Base-by-base conservation (phyloP, 2,113 vertebrate species). In the Misgurnus anguillicaudatus region DNA sequence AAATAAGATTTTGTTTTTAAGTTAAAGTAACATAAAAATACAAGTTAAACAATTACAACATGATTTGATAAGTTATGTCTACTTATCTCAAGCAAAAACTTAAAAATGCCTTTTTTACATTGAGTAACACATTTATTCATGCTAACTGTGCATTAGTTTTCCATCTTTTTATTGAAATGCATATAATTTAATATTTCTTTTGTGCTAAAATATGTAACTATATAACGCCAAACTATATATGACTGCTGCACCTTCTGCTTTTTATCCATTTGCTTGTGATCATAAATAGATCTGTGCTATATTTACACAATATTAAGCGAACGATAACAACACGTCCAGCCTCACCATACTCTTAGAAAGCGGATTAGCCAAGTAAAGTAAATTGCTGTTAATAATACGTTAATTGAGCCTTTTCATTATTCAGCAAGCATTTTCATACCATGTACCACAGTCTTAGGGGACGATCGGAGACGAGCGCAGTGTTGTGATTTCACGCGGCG, bases 381-480 rank as follows among this genome's bases (percentile, higher is more conserved):
- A 84, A 80, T 70, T 78, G 48, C 79, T 74, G 79, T 77, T 75
- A 79, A 81, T 81, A 85, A 86, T 86, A 74, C 53, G 81, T 78
- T 86, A 83, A 82, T 84, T 85, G 80, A 79, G 36, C 63, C 66
- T 39, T 69, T 82, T 80, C 77, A 81, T 85, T 80, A 87, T 83
- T 86, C 81, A 85, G 74, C 36, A 45, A 74, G 36, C 79, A 48
- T 79, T 82, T 70, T 76, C 79, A 80, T 83, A 61, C 45, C 8
- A 60, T 24, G 36, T 85, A 83, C 51, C 42, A 72, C 42, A 39
- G 69, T 62, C 80, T 55, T 42, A 17, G 64, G 77, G 62, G 70
- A 75, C 68, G 17, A 57, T n/a, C 72, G 73, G 71, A 68, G 55
- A 31, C 16, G 57, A 80, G 69, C 10, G 39, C 53, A n/a, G n/a